These are phyloP conservation scores for Cladopsammia gracilis DNA, from an alignment of 64 coral and sea anemone genomes.

Conservation along the genomic window DNA sequence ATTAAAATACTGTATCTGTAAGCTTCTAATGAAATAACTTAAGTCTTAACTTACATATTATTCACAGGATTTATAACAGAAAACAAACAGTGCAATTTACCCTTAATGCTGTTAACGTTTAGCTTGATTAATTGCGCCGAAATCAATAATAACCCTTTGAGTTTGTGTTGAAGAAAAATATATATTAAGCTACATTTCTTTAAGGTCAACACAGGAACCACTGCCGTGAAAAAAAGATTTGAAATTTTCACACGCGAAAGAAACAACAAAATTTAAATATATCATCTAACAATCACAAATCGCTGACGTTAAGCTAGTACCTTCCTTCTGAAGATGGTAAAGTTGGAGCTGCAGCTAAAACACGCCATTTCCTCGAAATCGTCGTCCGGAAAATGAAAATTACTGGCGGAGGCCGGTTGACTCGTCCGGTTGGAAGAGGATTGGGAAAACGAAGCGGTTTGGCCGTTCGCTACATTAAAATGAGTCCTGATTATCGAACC, in stretches of 20 bases:
- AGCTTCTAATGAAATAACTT: too few relatives aligned
- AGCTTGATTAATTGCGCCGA: neutral
- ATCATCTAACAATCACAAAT: neutral
- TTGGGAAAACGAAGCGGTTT: neutral
- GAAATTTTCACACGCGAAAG: neutral
- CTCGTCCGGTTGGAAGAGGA: neutral
- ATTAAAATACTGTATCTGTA: too few relatives aligned
- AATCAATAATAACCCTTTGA: neutral
- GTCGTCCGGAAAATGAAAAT: conserved; percentile 8
- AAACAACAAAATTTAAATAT: neutral
- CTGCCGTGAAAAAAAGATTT: too few relatives aligned
- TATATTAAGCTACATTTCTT: too few relatives aligned
- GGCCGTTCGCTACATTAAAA: conserved; percentile 54
- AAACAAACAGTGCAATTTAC: neutral
- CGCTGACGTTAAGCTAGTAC: conserved; percentile 22
- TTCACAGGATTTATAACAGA: neutral
- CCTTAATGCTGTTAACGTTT: neutral
- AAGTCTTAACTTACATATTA: too few relatives aligned
- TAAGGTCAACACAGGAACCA: too few relatives aligned
- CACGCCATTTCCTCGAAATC: conserved; percentile 76
- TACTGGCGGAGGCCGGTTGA: conserved; percentile 1
- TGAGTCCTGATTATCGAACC: conserved; percentile 73
- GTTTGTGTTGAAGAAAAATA: too few relatives aligned
- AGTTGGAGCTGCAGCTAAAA: conserved; percentile 75
- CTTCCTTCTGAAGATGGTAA: conserved; percentile 81